Percentiles rank a stretch among this genome's conserved stretches.
Conservation (phyloP, 2,888 invertebrate genomes). For the Acanthosoma haemorrhoidale region DNA sequence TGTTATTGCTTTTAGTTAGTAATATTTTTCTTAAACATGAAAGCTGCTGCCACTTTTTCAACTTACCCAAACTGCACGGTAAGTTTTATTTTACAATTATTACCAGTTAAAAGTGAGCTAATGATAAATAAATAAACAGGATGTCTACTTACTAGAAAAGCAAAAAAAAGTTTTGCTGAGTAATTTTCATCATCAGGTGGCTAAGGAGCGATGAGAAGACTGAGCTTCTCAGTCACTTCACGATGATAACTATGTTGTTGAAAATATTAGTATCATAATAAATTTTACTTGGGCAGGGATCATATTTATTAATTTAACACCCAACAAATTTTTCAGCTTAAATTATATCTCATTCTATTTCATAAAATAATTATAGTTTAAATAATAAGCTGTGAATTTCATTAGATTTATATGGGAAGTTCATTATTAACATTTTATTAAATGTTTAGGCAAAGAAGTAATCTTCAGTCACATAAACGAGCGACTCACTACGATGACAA, state of each 20-base stretch:
- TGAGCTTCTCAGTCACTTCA: background rate
- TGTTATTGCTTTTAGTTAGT: too few species aligned
- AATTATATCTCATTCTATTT: background rate
- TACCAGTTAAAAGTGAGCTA: too few species aligned
- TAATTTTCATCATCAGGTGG: too few species aligned
- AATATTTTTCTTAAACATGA: too few species aligned
- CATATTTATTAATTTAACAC: background rate
- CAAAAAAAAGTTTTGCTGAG: too few species aligned
- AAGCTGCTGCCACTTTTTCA: too few species aligned
- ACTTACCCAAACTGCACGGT: too few species aligned
- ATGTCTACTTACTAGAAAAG: too few species aligned
- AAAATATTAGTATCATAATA: background rate
- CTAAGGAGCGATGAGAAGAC: too few species aligned
- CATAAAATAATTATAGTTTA: background rate
- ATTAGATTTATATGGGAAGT: background rate
- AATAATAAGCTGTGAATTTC: background rate
- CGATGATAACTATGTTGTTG: too few species aligned
- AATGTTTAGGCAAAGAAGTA: constrained; percentile 63
- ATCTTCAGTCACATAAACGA: constrained; percentile 71
- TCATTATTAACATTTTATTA: background rate
- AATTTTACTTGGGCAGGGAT: background rate
- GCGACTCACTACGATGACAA: constrained; percentile 74
- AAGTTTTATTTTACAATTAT: too few species aligned
- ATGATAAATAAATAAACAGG: too few species aligned
- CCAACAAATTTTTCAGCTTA: background rate